phyloP scores from a whole-genome alignment of 2,888 invertebrate species.

The Agrochola lota region DNA sequence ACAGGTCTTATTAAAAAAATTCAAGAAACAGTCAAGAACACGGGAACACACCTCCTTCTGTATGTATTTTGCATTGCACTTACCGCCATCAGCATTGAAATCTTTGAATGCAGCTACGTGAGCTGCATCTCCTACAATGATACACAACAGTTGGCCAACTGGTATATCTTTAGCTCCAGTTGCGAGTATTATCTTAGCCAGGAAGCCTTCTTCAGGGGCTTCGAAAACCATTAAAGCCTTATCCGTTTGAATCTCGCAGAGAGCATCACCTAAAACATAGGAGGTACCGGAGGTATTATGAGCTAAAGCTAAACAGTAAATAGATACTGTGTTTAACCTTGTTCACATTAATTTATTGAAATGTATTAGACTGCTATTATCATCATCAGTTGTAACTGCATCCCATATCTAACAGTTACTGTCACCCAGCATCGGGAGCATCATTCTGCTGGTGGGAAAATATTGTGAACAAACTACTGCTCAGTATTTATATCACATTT shows the following conservation, averaged over 20 bases:
- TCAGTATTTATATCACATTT: not conserved
- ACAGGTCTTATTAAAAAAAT: not conserved
- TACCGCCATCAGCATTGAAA: conserved; percentile 92
- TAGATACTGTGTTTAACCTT: no score
- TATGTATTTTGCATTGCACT: conserved; percentile 59
- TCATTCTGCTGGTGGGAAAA: not conserved
- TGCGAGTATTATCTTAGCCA: conserved; percentile 97
- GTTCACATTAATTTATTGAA: not conserved
- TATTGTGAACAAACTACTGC: not conserved
- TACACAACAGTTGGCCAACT: conserved; percentile 98
- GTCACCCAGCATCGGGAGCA: not conserved
- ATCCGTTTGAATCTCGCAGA: conserved; percentile 99
- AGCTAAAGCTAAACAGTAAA: not conserved
- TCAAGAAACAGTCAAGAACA: not conserved
- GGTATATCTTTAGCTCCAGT: conserved; percentile 98
- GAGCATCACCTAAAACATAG: conserved; percentile 93
- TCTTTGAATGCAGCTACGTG: conserved; percentile 98
- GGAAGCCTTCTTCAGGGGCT: conserved; percentile 98
- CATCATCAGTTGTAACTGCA: not conserved
- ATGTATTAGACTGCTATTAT: not conserved
- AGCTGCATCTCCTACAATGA: conserved; percentile 96
- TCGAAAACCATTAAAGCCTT: conserved; percentile 99
- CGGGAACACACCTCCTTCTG: not conserved
- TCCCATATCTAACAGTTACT: not conserved
- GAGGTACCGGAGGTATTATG: not conserved